Conservation (phyloP, 2,888 invertebrate genomes). For the Boloria euphrosyne region DNA sequence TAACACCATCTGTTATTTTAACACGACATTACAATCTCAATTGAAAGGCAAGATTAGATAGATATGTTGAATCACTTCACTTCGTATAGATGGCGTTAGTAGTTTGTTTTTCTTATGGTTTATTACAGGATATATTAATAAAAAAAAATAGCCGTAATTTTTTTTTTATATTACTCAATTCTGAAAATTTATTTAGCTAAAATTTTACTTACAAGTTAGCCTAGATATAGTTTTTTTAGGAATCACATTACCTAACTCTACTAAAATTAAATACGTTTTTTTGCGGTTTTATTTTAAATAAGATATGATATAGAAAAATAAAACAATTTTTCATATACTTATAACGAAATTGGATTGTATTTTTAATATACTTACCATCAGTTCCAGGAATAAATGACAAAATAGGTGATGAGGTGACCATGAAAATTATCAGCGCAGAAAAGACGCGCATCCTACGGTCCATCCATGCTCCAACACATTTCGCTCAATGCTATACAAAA, state of each 20-base stretch:
- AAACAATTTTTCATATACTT: no score
- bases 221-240: no score
- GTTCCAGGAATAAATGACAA: constrained; percentile 69
- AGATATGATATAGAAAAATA: background rate
- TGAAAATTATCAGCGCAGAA: constrained; percentile 66
- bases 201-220: no score
- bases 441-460: constrained; percentile 78
- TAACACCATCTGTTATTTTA: constrained; percentile 18
- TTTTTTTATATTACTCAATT: no score
- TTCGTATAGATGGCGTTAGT: background rate
- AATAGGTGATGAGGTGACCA: constrained; percentile 62
- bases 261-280: no score
- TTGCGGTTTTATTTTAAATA: background rate
- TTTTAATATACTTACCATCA: constrained; percentile 59
- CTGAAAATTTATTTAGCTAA: no score
- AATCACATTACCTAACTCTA: no score
- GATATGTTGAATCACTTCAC: background rate
- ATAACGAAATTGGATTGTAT: no score
- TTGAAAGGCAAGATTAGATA: background rate
- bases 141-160: no score
- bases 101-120: background rate
- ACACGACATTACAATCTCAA: background rate
- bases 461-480: constrained; percentile 73
- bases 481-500: constrained; percentile 59
- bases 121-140: no score